Evolutionary conservation across 2,888 invertebrate species (phyloP).

Genomic region (Agrochola lychnidis): DNA sequence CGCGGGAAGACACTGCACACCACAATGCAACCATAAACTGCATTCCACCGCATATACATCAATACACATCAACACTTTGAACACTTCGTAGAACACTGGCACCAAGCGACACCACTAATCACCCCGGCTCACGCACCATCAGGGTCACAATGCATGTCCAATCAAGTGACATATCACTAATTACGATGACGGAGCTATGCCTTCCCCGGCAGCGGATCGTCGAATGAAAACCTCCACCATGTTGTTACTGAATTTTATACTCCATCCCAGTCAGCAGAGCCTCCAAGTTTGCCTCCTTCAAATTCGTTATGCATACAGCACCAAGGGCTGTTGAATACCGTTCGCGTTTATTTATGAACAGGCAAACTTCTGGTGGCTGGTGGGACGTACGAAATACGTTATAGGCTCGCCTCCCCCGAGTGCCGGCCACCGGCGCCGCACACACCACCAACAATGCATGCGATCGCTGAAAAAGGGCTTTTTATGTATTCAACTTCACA

Average conservation of each 20-base stretch:
- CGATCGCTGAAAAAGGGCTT: constrained; percentile 92
- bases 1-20: constrained; percentile 71
- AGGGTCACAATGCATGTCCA: constrained; percentile 69
- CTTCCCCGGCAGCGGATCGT: constrained; percentile 88
- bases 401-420: constrained; percentile 86
- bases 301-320: constrained; percentile 92
- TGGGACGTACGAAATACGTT: constrained; percentile 88
- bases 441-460: constrained; percentile 85
- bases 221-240: constrained; percentile 90
- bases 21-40: constrained; percentile 74
- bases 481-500: constrained; percentile 93
- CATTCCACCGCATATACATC: constrained; percentile 68
- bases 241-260: constrained; percentile 91
- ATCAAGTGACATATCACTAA: constrained; percentile 75
- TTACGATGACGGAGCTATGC: constrained; percentile 88
- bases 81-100: constrained; percentile 42
- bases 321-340: constrained; percentile 91
- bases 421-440: constrained; percentile 74
- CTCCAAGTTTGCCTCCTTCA: constrained; percentile 91
- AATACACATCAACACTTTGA: constrained; percentile 49
- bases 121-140: constrained; percentile 23
- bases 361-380: constrained; percentile 91
- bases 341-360: constrained; percentile 91
- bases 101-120: constrained; percentile 13
- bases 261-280: constrained; percentile 90